Percentiles rank a stretch among this genome's conserved stretches.
phyloP scores from a whole-genome alignment of 2,113 vertebrate species.

The Suricata suricatta region DNA sequence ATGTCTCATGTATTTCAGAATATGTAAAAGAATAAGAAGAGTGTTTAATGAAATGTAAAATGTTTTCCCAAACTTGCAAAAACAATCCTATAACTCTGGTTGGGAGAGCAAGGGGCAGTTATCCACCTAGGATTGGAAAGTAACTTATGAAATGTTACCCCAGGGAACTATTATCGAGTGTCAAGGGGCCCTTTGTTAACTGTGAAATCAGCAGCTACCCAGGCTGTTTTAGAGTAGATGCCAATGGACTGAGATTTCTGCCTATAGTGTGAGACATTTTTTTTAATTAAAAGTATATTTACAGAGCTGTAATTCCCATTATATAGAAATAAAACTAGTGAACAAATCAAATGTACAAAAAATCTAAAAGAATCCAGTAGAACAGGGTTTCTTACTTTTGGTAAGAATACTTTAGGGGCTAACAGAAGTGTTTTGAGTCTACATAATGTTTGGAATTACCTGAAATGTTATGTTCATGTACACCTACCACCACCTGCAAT shows the following conservation, averaged over 20 bases:
- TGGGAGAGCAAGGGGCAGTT: background rate
- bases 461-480: background rate
- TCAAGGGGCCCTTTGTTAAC: background rate
- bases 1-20: background rate
- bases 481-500: background rate
- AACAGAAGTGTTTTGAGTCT: background rate
- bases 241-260: background rate
- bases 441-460: background rate
- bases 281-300: background rate
- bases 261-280: background rate
- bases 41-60: background rate
- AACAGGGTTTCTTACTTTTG: background rate
- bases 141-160: background rate
- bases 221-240: background rate
- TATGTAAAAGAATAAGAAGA: background rate
- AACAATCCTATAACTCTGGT: background rate
- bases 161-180: background rate
- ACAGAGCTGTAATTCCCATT: background rate
- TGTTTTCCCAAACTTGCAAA: background rate
- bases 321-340: background rate
- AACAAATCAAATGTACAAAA: background rate
- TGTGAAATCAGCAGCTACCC: background rate
- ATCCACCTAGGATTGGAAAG: background rate
- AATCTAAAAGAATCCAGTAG: background rate
- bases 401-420: background rate